A percentile compares a stretch with the other conserved stretches of the same genome.
Conservation (phyloP, 2,797 vertebrate species). For the Spea hammondii region DNA sequence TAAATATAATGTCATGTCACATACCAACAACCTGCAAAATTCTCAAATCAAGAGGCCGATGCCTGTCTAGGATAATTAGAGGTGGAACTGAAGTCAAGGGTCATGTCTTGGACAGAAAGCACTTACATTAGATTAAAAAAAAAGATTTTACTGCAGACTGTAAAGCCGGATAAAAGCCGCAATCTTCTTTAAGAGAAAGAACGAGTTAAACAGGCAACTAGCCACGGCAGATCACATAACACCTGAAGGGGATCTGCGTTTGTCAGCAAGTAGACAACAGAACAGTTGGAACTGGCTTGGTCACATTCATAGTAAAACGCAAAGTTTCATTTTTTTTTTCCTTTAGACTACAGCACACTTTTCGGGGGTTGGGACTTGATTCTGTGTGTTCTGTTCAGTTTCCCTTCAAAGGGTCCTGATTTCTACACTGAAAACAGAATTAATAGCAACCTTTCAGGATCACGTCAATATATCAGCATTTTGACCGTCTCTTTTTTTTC, state of each 20-base stretch:
- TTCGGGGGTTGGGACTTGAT: constrained; percentile 17
- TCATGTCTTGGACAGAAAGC: constrained; percentile 40
- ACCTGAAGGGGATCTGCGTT: constrained; percentile 74
- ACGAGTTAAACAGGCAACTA: constrained; percentile 76
- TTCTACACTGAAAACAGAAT: constrained; percentile 17
- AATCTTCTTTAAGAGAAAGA: constrained; percentile 56
- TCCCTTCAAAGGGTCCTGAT: constrained; percentile 8
- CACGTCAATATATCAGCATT: not conserved
- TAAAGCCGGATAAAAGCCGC: constrained; percentile 20
- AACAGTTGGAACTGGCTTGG: constrained; percentile 71
- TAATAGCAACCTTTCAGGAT: constrained; percentile 6
- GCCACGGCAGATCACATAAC: constrained; percentile 70
- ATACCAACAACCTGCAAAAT: too few relatives aligned
- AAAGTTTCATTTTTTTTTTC: constrained; percentile 55
- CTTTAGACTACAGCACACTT: constrained; percentile 19
- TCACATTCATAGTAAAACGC: constrained; percentile 71
- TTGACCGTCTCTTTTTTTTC: not conserved
- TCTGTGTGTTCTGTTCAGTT: not conserved
- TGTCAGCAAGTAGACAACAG: constrained; percentile 67
- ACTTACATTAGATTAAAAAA: constrained; percentile 2
- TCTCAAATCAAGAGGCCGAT: too few relatives aligned
- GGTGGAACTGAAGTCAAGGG: constrained; percentile 8
- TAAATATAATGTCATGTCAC: too few relatives aligned
- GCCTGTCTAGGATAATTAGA: constrained; percentile 12
- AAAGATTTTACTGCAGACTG: constrained; percentile 47